A percentile compares a stretch with the other conserved stretches of the same genome.
These are phyloP conservation scores for Choristoneura fumiferana DNA, from an alignment of 1,140 invertebrate genomes.

Conservation along the genomic window DNA sequence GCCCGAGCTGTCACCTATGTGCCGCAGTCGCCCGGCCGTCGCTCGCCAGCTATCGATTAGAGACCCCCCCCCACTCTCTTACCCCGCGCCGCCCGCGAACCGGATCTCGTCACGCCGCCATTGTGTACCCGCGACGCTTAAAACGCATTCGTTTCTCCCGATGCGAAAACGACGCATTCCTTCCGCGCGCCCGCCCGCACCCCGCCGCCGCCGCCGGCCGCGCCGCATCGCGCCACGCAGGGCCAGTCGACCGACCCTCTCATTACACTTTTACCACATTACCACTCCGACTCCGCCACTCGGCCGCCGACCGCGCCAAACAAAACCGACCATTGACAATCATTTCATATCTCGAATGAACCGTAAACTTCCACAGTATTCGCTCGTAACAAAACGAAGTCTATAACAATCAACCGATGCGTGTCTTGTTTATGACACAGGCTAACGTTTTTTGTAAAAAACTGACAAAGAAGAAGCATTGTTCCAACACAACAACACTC, in stretches of 20 bases:
- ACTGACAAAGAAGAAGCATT: too few species aligned
- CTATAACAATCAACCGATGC: background rate
- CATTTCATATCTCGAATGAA: conserved; percentile 21
- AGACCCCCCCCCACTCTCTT: conserved; percentile 61
- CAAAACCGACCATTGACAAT: conserved; percentile 20
- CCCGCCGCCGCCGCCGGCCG: conserved; percentile 44
- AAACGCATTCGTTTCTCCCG: conserved; percentile 78
- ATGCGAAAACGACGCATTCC: conserved; percentile 78
- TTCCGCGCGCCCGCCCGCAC: conserved; percentile 69
- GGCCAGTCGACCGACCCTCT: conserved; percentile 57
- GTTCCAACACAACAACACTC: too few species aligned
- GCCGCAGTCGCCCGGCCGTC: conserved; percentile 77
- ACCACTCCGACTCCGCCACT: conserved; percentile 39
- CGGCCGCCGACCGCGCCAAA: conserved; percentile 28
- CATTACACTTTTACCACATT: conserved; percentile 65
- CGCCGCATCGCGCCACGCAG: conserved; percentile 48
- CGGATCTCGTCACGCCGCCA: conserved; percentile 77
- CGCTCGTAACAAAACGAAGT: background rate
- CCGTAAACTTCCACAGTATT: conserved; percentile 17
- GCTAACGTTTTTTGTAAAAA: background rate
- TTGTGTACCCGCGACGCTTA: conserved; percentile 78
- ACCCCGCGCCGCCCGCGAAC: conserved; percentile 69
- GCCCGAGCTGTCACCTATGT: conserved; percentile 76
- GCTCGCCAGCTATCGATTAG: conserved; percentile 79
- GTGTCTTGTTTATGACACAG: background rate